Base-by-base conservation (phyloP, 2,888 invertebrate species). In the Pachliopta kotzebuea region DNA sequence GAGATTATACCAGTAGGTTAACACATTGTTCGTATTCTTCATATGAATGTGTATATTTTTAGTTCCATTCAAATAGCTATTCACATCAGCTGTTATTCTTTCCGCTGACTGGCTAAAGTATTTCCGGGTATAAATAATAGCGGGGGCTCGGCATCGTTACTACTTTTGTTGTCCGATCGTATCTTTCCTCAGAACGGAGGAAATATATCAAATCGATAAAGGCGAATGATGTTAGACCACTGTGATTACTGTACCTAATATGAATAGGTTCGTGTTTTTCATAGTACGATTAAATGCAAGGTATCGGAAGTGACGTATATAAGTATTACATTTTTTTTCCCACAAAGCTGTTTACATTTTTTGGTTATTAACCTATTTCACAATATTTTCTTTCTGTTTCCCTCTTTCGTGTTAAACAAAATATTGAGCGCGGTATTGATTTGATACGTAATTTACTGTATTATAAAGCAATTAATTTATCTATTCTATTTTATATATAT, bases 71-170 rank as follows among this genome's bases (percentile, higher is more conserved):
- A n/a, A 45, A 45, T 45, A 45, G 45, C 18, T 7, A 18, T 2
- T 42, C 42, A 42, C 18, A 54, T 54, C 54, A 54, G 3, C 49
- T 42, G 42, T 55, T 49, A 56, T 62, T 20, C 61, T 56, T 62
- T 56, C 61, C 56, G 56, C 56, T 56, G 56, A 31, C 61, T 62
- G 55, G 61, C 49, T 62, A 42, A 61, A 54, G 21, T 56, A 14
- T 56, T 62, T 62, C 56, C 61, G 61, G 20, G 29, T 20, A 26
- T 56, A 21, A 26, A 52, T 56, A 62, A 62, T 62, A 57, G 52
- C 20, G 1, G 9, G 37, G 37, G 26, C 49, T n/a, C 56, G 37
- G 37, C 56, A 37, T 56, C 37, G 20, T 11, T 42, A 53, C 60
- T 23, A 37, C 37, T 56, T 54, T n/a, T 57, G 57, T 42, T 21